Conservation (phyloP, 2,797 vertebrate species). For the Clamator glandarius region DNA sequence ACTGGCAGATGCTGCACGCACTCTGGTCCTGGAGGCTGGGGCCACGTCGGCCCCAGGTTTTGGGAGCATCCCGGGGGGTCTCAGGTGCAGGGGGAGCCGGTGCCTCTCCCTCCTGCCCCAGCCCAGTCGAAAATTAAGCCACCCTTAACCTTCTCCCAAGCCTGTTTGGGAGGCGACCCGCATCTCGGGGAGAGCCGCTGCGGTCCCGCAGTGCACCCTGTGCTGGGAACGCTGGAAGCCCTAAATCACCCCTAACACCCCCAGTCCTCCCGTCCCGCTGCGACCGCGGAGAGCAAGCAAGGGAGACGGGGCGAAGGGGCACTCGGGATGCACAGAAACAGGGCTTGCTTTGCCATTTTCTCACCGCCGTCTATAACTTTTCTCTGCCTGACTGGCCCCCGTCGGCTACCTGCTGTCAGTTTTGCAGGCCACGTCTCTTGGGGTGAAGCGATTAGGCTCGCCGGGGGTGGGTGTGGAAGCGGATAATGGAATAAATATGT, state of each 20-base stretch:
- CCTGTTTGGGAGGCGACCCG: not conserved
- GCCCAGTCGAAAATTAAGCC: not conserved
- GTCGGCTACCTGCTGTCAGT: not conserved
- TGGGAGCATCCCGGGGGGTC: not conserved
- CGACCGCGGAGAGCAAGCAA: not conserved
- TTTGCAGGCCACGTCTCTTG: not conserved
- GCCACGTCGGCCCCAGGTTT: not conserved
- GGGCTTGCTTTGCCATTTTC: not conserved
- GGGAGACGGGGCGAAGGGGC: not conserved
- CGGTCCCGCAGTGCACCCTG: not conserved
- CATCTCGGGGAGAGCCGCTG: not conserved
- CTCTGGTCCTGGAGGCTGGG: not conserved
- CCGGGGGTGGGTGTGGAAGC: not conserved
- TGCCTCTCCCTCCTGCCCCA: too few relatives aligned
- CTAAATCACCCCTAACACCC: not conserved
- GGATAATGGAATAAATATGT: not conserved
- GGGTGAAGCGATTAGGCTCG: not conserved
- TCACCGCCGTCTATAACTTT: not conserved
- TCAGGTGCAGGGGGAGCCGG: not conserved
- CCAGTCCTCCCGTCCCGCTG: not conserved
- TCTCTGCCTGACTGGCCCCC: not conserved
- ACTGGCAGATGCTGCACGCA: not conserved
- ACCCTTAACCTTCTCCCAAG: too few relatives aligned
- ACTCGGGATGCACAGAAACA: not conserved
- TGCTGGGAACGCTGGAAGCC: not conserved